A percentile compares a stretch with the other conserved stretches of the same genome.
Conservation (phyloP, 1,140 invertebrate species). For the Matsumurasca onukii region DNA sequence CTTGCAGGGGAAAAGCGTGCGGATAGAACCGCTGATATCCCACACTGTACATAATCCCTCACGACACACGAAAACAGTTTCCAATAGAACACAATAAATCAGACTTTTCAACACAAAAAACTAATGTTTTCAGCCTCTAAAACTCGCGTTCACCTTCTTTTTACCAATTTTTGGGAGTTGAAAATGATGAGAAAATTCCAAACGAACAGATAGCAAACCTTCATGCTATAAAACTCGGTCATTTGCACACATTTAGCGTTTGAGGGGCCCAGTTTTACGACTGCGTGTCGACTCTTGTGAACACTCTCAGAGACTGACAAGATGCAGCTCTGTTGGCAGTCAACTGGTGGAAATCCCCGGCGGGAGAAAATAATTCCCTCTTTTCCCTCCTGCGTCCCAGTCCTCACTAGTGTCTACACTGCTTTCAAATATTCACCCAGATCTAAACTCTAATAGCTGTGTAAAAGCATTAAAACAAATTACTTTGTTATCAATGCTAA, state of each 20-base stretch:
- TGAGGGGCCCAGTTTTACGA: background rate
- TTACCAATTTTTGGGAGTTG: slow-evolving; percentile 85
- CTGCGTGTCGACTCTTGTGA: background rate
- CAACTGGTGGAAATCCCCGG: background rate
- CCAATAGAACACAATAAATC: too few relatives aligned
- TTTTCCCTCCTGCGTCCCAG: background rate
- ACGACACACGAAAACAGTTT: too few relatives aligned
- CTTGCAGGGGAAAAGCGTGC: too few relatives aligned
- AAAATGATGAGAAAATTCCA: slow-evolving; percentile 88
- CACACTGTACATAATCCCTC: too few relatives aligned
- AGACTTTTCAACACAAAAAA: slow-evolving; percentile 27
- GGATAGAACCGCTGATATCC: too few relatives aligned
- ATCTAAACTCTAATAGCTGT: too few relatives aligned
- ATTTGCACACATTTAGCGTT: slow-evolving; percentile 39
- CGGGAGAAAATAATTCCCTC: background rate
- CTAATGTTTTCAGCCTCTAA: too few relatives aligned
- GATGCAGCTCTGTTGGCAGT: background rate
- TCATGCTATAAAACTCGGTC: slow-evolving; percentile 47
- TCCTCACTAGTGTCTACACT: background rate
- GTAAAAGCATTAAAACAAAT: too few relatives aligned
- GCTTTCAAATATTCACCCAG: background rate
- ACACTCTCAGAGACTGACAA: background rate
- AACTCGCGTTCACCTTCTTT: slow-evolving; percentile 73
- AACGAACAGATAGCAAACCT: slow-evolving; percentile 81
- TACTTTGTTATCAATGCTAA: too few relatives aligned